Evolutionary conservation across 2,888 invertebrate species (phyloP).

Genomic region (Dione juno): DNA sequence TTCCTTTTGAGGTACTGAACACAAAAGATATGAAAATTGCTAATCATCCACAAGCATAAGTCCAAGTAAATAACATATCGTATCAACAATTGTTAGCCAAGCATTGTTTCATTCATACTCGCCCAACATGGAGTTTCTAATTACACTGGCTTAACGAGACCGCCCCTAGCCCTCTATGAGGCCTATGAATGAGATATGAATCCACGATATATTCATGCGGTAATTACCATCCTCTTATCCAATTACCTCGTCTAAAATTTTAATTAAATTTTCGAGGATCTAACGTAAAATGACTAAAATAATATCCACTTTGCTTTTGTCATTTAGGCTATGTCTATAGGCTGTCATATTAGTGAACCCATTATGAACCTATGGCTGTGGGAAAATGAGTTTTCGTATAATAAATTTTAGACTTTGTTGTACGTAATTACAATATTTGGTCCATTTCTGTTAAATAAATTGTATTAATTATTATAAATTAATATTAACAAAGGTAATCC

Average conservation of each 20-base stretch:
- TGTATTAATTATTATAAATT: too few species aligned
- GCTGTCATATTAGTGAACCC: slow-evolving; percentile 1
- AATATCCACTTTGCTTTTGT: slow-evolving; percentile 10
- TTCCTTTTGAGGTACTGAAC: background rate
- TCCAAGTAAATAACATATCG: slow-evolving; percentile 11
- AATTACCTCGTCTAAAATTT: slow-evolving; percentile 37
- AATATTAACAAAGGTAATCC: too few species aligned
- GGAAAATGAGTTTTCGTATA: background rate
- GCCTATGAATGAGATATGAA: slow-evolving; percentile 44
- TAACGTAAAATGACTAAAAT: slow-evolving; percentile 18
- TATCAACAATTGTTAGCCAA: slow-evolving; percentile 14
- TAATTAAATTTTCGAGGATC: slow-evolving; percentile 25
- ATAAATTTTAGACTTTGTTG: slow-evolving; percentile 7
- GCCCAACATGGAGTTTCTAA: slow-evolving; percentile 31
- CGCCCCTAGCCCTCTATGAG: slow-evolving; percentile 36
- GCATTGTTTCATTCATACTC: slow-evolving; percentile 22
- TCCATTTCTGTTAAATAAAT: background rate
- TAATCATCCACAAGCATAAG: background rate
- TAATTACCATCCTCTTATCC: slow-evolving; percentile 37
- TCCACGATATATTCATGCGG: slow-evolving; percentile 37
- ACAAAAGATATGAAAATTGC: background rate
- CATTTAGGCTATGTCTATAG: slow-evolving; percentile 1
- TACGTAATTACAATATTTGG: background rate
- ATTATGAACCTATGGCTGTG: slow-evolving; percentile 1
- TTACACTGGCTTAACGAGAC: slow-evolving; percentile 37